Evolutionary conservation across 2,113 vertebrate genomes (phyloP).

Genomic region (Nothobranchius furzeri): DNA sequence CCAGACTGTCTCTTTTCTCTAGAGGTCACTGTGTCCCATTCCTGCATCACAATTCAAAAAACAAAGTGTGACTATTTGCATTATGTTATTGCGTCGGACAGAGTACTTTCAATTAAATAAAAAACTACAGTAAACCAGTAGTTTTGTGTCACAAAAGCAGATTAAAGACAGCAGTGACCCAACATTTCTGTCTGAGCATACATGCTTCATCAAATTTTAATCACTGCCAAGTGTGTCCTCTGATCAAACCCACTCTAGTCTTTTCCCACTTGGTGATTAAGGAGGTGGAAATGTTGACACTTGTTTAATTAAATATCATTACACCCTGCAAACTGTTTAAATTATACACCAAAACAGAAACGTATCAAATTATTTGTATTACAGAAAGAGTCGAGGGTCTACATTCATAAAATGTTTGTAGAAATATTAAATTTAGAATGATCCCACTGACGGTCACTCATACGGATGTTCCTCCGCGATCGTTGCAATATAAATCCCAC

Average conservation of each 20-base stretch:
- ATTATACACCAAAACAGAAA: conserved; percentile 13
- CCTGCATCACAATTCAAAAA: conserved; percentile 1
- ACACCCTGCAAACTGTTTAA: conserved; percentile 16
- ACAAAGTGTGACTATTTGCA: background rate
- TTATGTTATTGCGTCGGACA: background rate
- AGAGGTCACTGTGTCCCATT: conserved; percentile 6
- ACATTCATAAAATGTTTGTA: no score
- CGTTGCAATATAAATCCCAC: no score
- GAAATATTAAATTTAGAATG: no score
- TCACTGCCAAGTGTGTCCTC: conserved; percentile 52
- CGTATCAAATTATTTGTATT: conserved; percentile 8
- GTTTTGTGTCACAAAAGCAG: conserved; percentile 33
- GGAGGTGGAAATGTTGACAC: conserved; percentile 16
- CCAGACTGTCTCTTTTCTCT: background rate
- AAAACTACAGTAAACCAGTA: background rate
- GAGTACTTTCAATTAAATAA: no score
- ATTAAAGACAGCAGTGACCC: conserved; percentile 21
- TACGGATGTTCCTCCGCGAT: no score
- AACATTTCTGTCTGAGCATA: conserved; percentile 36
- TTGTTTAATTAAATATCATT: conserved; percentile 16
- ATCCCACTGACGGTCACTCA: no score
- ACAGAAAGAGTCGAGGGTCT: background rate
- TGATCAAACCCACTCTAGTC: conserved; percentile 44
- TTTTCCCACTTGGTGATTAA: conserved; percentile 38
- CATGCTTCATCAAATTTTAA: conserved; percentile 59